Conservation (phyloP, 2,113 vertebrate genomes). For the Trematocara stigmaticum region DNA sequence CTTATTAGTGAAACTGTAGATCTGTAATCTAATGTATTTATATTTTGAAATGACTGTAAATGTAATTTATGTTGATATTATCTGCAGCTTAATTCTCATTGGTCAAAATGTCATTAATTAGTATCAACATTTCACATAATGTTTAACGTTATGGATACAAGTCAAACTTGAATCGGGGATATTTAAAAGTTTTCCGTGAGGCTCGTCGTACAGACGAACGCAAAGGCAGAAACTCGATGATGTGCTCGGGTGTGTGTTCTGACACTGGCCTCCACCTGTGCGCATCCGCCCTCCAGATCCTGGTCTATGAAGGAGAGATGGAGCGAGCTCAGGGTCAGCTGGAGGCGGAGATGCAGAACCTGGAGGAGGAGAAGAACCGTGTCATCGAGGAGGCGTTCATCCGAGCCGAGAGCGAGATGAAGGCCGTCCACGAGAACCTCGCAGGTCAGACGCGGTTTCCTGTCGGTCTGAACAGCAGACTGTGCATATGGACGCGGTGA, state of each 20-base stretch:
- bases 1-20: background rate
- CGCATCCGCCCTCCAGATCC: constrained; percentile 68
- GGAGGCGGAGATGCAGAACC: constrained; percentile 86
- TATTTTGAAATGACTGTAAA: background rate
- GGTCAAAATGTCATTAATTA: background rate
- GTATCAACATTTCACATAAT: background rate
- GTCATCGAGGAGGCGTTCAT: constrained; percentile 91
- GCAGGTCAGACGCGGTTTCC: constrained; percentile 75
- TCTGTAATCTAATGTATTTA: background rate
- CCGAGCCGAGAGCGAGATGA: constrained; percentile 92
- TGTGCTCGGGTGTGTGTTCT: background rate
- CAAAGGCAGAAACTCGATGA: rapidly evolving
- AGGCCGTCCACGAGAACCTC: constrained; percentile 91
- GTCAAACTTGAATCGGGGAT: background rate
- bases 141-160: rapidly evolving
- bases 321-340: constrained; percentile 85
- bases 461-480: background rate
- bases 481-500: rapidly evolving
- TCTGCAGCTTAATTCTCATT: background rate
- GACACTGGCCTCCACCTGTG: background rate
- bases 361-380: constrained; percentile 93
- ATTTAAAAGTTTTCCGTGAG: rapidly evolving
- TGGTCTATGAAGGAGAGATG: constrained; percentile 86
- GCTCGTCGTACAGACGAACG: background rate
- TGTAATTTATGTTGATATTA: rapidly evolving